Conservation (phyloP, 92 coral and sea anemone species). For the Phymanthus crucifer region DNA sequence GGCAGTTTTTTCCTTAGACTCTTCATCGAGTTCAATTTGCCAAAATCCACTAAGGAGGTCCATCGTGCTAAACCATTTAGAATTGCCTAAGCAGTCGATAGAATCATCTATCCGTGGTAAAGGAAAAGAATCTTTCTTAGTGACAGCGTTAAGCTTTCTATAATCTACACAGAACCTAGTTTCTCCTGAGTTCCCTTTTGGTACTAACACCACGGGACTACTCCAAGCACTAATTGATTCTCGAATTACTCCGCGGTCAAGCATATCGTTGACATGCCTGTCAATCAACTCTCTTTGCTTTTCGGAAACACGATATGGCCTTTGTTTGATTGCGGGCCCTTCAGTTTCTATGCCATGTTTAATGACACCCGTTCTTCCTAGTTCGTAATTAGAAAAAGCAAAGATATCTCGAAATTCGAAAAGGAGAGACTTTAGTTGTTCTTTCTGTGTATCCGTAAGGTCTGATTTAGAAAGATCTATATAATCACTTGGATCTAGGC, state of each 20-base stretch:
- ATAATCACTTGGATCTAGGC: not conserved
- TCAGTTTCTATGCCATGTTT: constrained; percentile 43
- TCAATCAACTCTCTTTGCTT: not conserved
- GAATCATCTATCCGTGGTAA: constrained; percentile 32
- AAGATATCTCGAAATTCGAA: constrained; percentile 43
- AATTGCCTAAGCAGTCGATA: constrained; percentile 21
- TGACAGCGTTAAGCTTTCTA: constrained; percentile 23
- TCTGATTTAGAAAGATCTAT: constrained; percentile 9
- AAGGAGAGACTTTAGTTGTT: constrained; percentile 9
- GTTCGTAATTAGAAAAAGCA: constrained; percentile 31
- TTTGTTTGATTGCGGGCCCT: constrained; percentile 34
- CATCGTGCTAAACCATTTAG: constrained; percentile 18
- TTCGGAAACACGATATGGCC: constrained; percentile 51
- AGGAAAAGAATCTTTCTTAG: constrained; percentile 52
- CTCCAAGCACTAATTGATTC: constrained; percentile 12
- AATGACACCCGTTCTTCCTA: constrained; percentile 39
- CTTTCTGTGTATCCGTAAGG: constrained; percentile 14
- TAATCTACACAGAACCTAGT: constrained; percentile 13
- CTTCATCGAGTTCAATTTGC: constrained; percentile 15
- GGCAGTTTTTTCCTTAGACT: constrained; percentile 37
- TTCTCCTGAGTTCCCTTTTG: constrained; percentile 23
- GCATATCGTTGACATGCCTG: constrained; percentile 28
- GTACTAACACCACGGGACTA: constrained; percentile 10
- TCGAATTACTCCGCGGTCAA: constrained; percentile 6
- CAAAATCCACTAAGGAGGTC: constrained; percentile 31